Conservation (phyloP, 2,797 vertebrate genomes). For the Paramormyrops hopkinsi region DNA sequence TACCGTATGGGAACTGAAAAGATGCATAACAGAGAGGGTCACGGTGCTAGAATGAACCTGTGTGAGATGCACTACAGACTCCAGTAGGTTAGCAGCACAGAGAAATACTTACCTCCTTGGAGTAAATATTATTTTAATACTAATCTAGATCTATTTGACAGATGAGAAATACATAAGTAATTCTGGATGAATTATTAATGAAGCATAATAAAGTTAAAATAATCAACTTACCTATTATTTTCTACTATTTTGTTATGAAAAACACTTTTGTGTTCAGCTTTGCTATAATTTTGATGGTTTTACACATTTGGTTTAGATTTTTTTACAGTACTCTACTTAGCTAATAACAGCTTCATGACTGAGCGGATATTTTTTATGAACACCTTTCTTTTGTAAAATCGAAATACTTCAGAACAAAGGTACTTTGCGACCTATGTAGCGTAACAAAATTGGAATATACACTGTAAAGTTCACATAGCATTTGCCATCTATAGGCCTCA, state of each 20-base stretch:
- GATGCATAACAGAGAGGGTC: background rate
- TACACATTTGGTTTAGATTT: background rate
- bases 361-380: background rate
- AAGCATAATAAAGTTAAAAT: background rate
- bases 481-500: background rate
- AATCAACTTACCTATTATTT: background rate
- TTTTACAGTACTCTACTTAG: background rate
- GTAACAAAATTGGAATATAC: background rate
- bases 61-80: conserved; percentile 37
- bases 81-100: conserved; percentile 43
- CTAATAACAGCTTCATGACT: background rate
- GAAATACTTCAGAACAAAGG: background rate
- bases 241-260: background rate
- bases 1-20: conserved; percentile 28
- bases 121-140: conserved; percentile 28
- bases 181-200: background rate
- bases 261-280: background rate
- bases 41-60: background rate
- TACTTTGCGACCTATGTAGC: background rate
- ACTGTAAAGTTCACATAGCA: background rate
- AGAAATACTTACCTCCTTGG: conserved; percentile 55
- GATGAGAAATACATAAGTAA: background rate
- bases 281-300: background rate
- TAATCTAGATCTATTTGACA: background rate
- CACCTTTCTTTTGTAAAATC: background rate